Base-by-base conservation (phyloP, 2,888 invertebrate species). In the Rhopalosiphum nymphaeae region DNA sequence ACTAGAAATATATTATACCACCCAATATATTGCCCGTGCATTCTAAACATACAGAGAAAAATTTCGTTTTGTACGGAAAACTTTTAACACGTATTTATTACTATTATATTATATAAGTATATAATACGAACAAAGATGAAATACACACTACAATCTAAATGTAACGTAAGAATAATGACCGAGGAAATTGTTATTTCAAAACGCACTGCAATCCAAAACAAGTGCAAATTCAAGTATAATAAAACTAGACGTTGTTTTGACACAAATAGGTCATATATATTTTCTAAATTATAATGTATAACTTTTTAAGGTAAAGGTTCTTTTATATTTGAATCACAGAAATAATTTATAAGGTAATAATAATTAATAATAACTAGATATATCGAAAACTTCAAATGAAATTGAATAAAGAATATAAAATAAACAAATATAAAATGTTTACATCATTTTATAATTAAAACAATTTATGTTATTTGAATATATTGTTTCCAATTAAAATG, bases 1-100 rank as follows among this genome's bases (percentile, higher is more conserved):
- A 49, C 94, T 84, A 92, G 94, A 88, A 61, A 92, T 92, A 87
- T 92, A 89, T 94, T 94, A 91, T 57, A 89, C 57, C 57, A 56
- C 57, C 78, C 46, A n/a, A 42, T 85, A 67, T 90, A 91, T 91
- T 11, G 36, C 46, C 53, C 29, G 85, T 85, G 93, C 46, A 89
- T 89, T 44, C 89, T 53, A 89, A 89, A 42, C 44, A 67, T 42
- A 67, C 26, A 86, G 36, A 61, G 87, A 61, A 85, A 49, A 89
- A 85, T n/a, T 56, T 57, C 57, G 16, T 90, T 90, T 90, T 36
- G 21, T 46, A 16, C 49, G 36, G 25, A 84, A 46, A 89, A 84
- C 84, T 78, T 89, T 89, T 84, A 89, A 89, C 56, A 78, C 89
- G 53, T 84, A 84, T 89, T 53, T 84, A 42, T 46, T 29, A 36